These are phyloP conservation scores for Drosophila meridiana DNA, from an alignment of 2,888 invertebrate genomes.

Conservation along the genomic window DNA sequence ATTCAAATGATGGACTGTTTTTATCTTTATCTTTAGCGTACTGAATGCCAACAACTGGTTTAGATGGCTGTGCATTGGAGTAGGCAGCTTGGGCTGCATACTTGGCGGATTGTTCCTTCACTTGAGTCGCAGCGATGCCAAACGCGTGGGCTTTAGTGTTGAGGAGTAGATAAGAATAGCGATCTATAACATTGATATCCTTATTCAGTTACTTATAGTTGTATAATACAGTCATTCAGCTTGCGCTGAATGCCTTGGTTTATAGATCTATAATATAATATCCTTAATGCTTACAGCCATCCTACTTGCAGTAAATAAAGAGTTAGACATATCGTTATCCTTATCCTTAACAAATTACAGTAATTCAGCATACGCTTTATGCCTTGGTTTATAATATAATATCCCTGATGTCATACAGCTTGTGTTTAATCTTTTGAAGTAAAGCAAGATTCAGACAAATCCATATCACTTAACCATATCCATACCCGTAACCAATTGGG, in stretches of 20 bases:
- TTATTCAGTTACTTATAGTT: background rate
- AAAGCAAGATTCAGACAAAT: too few species aligned
- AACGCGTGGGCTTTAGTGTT: slow-evolving; percentile 32
- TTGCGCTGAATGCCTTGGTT: background rate
- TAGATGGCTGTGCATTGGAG: slow-evolving; percentile 57
- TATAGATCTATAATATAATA: background rate
- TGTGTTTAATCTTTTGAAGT: too few species aligned
- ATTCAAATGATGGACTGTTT: background rate
- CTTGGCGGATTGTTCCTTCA: slow-evolving; percentile 49
- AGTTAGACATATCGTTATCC: too few species aligned
- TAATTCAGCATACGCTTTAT: too few species aligned
- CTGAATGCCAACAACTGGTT: slow-evolving; percentile 60
- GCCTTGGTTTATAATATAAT: background rate
- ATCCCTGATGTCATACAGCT: background rate
- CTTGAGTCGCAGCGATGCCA: slow-evolving; percentile 28
- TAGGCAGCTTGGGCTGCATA: slow-evolving; percentile 54
- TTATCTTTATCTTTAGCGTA: slow-evolving; percentile 33
- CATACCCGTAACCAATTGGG: background rate
- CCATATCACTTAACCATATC: too few species aligned
- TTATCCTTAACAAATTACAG: too few species aligned
- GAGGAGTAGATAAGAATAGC: background rate
- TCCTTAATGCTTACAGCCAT: background rate
- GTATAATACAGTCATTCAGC: background rate
- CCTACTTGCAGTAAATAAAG: background rate
- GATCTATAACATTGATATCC: background rate